Conservation (phyloP, 2,888 invertebrate genomes). For the Heterodera filipjevi region DNA sequence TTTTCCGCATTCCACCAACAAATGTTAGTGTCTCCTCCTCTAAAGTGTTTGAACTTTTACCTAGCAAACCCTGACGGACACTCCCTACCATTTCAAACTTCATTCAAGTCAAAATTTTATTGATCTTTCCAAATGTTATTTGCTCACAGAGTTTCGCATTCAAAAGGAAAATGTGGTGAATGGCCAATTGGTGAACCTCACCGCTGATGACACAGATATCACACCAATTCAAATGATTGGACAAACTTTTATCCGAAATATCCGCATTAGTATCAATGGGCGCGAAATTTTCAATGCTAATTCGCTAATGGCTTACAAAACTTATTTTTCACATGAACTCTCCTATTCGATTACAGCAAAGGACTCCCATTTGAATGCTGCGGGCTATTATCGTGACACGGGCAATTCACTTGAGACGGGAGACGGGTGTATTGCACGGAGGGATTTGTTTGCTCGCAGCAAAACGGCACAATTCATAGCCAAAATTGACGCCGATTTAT, state of each 20-base stretch:
- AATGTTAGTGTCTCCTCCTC: too few species aligned
- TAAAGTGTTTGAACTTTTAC: too few species aligned
- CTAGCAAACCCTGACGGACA: too few species aligned
- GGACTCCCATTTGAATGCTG: constrained; percentile 12
- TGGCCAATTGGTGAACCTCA: too few species aligned
- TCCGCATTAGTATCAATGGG: constrained; percentile 6
- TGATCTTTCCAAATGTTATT: too few species aligned
- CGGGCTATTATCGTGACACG: background rate
- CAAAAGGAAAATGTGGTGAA: too few species aligned
- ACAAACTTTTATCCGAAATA: constrained; percentile 13
- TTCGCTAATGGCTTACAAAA: constrained; percentile 4
- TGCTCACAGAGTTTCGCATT: too few species aligned
- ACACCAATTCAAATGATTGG: constrained; percentile 4
- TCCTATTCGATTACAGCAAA: background rate
- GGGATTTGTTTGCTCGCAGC: background rate
- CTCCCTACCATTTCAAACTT: too few species aligned
- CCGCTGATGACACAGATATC: too few species aligned
- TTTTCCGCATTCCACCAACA: too few species aligned
- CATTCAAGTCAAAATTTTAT: too few species aligned
- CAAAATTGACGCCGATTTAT: constrained; percentile 10
- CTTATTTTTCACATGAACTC: background rate
- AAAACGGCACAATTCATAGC: background rate
- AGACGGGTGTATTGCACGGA: background rate
- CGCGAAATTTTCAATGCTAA: background rate
- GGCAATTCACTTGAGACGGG: background rate